These are phyloP conservation scores for Petaurus breviceps DNA, from an alignment of 2,113 vertebrate species.

Conservation along the genomic window DNA sequence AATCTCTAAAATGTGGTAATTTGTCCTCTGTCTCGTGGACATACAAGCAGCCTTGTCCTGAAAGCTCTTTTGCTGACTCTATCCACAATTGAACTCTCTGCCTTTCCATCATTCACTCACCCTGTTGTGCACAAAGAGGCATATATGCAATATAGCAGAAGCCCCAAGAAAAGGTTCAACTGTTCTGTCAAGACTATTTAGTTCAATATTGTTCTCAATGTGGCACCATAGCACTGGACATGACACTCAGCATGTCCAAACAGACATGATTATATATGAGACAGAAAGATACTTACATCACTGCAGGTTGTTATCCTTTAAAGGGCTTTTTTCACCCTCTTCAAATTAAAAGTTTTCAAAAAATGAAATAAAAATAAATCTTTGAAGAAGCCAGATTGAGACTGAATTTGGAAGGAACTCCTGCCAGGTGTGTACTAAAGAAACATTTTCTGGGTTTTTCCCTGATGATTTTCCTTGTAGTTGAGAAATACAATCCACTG, in stretches of 20 bases:
- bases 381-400: conserved; percentile 76
- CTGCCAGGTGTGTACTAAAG: conserved; percentile 77
- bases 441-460: conserved; percentile 76
- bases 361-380: conserved; percentile 75
- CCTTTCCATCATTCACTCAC: conserved; percentile 70
- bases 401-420: conserved; percentile 77
- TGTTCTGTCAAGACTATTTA: conserved; percentile 74
- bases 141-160: conserved; percentile 78
- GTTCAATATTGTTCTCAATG: conserved; percentile 77
- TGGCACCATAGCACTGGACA: conserved; percentile 57
- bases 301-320: conserved; percentile 51
- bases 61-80: conserved; percentile 67
- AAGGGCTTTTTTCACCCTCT: conserved; percentile 75
- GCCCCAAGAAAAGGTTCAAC: conserved; percentile 53
- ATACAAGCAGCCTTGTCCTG: conserved; percentile 53
- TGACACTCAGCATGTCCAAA: conserved; percentile 72
- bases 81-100: conserved; percentile 76
- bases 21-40: conserved; percentile 60
- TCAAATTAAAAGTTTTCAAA: conserved; percentile 80
- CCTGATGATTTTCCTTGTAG: conserved; percentile 75
- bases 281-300: conserved; percentile 64
- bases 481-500: conserved; percentile 75
- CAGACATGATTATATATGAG: conserved; percentile 73
- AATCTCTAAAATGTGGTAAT: conserved; percentile 67
- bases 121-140: conserved; percentile 80